phyloP scores from a whole-genome alignment of 2,888 invertebrate species.

The Melanargia galathea region DNA sequence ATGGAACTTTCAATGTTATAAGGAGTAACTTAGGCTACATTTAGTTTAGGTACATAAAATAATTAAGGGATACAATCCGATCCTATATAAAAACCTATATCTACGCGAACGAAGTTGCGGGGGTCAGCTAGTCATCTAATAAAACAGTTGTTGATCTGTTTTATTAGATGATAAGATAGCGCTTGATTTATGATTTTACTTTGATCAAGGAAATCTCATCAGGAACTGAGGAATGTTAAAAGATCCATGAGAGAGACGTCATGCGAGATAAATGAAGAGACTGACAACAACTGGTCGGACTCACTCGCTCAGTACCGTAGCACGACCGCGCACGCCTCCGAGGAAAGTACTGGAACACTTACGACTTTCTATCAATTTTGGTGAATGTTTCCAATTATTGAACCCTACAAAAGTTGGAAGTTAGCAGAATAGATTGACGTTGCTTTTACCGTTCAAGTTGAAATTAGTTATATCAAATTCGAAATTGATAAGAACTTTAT shows the following conservation, averaged over 20 bases:
- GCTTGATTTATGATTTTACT: too few species aligned
- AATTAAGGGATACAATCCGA: too few species aligned
- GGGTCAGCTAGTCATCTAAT: too few species aligned
- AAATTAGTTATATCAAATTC: conserved; percentile 19
- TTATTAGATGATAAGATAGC: too few species aligned
- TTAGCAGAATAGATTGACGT: conserved; percentile 6
- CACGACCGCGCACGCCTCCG: conserved; percentile 69
- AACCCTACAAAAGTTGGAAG: conserved; percentile 23
- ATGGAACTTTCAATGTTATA: too few species aligned
- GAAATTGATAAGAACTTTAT: not conserved
- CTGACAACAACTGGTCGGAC: conserved; percentile 47
- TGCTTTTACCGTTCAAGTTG: conserved; percentile 14
- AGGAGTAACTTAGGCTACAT: too few species aligned
- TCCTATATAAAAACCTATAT: too few species aligned
- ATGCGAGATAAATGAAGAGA: conserved; percentile 31
- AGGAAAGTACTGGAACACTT: conserved; percentile 66
- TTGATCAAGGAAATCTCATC: not conserved
- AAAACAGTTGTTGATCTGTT: too few species aligned
- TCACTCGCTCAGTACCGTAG: conserved; percentile 64
- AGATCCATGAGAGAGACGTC: conserved; percentile 26
- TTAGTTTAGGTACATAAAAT: too few species aligned
- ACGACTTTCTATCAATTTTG: conserved; percentile 67
- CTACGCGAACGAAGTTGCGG: too few species aligned
- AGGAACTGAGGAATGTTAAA: not conserved
- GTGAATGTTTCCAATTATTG: conserved; percentile 44